Base-by-base conservation (phyloP, 1,140 invertebrate species). In the Lordiphosa clarofinis region DNA sequence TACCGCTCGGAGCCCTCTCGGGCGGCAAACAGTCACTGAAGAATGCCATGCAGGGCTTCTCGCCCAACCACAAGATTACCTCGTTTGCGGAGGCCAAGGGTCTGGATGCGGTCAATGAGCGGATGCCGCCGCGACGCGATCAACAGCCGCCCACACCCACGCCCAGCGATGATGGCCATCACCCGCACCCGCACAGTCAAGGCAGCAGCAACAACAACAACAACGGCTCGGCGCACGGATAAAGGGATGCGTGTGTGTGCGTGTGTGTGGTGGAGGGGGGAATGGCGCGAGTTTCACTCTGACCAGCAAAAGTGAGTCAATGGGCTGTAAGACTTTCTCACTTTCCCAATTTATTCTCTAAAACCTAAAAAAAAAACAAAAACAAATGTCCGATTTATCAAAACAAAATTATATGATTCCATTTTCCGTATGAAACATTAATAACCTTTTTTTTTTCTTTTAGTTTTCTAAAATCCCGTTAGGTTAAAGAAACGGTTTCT, bases 41-140 rank as follows among this genome's bases (percentile, higher is more conserved):
- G 90, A 98, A 97, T 92, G 98, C 97, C 69, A 91, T 99, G 84
- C 97, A 97, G 92, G 98, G 98, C 62, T 99, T 99, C 91, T 98
- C 97, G 66, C 97, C 98, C 42, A 97, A 98, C 89, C 98, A 99
- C 91, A 99, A 99, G 91, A 98, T 99, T 81, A 97, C 96, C 70
- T 97, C 96, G 81, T 99, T 99, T 91, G 98, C 98, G 89, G 98
- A 99, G 90, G 98, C 98, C 52, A 99, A 99, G 90, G 97, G 97
- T 54, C 91, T 99, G 81, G 99, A 99, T 91, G 97, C 98, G 76
- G 97, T 99, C 89, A 99, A 99, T 91, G 99, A 99, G 91, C 94
- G 98, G 71, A 99, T 99, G 98, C 98, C 98, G 42, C 98, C 98
- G 11, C 91, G 96, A 61, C 95, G 95, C 82, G 96, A 97, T 89